Evolutionary conservation across 2,888 invertebrate species (phyloP), one percentile per base, ranked within the genome.

Genomic region (Epinotia bilunana): DNA sequence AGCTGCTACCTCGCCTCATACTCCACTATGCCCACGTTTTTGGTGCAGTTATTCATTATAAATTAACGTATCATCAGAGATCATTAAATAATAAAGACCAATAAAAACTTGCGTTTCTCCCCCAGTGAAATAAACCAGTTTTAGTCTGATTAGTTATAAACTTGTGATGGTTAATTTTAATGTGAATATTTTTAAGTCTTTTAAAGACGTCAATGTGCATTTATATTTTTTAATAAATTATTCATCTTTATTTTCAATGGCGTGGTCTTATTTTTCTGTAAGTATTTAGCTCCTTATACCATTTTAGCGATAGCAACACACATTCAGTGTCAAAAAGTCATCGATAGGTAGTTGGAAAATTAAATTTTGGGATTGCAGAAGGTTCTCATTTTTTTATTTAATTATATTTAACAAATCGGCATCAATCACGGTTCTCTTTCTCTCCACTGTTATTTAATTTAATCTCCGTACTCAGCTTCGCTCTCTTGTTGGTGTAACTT

Each of bases 401-500:
- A 49, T 49, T 16, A 16, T 49, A n/a, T 53, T 53, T 53, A 53
- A n/a, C n/a, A 53, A 53, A 6, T n/a, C 53, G 5, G n/a, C 2
- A 1, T n/a, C 53, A 53, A n/a, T 53, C 53, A 53, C 53, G n/a
- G n/a, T 53, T 53, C 1, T 53, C 53, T 53, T n/a, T n/a, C 16
- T n/a, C 53, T n/a, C n/a, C n/a, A 53, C 53, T 53, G n/a, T 16
- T 46, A 53, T 55, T 67, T 16, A 64, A 46, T 16, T 72, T 79
- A n/a, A 72, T 76, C n/a, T 77, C 71, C 7, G 77, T 74, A 53
- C 53, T 79, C 77, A 18, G 57, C 53, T 83, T 85, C n/a, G 74
- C 77, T 55, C 76, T 81, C 71, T 83, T 85, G 4, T 69, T 76
- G 1, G 80, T 84, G 74, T 94, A 94, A 76, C 87, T 93, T 58